Evolutionary conservation across 2,797 vertebrate genomes (phyloP).

Genomic region (Delichon dasypus): DNA sequence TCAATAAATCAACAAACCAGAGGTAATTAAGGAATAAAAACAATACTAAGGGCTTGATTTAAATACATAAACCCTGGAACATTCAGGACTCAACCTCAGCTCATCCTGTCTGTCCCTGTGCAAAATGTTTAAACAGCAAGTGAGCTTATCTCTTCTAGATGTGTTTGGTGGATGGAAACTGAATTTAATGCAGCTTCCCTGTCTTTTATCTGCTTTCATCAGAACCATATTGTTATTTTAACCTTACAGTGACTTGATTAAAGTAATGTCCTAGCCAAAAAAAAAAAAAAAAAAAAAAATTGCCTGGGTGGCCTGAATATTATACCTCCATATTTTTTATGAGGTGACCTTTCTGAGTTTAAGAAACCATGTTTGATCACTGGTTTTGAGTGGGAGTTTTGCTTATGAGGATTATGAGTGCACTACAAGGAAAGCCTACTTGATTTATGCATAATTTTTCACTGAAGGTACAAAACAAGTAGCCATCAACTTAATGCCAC

Average conservation of each 20-base stretch:
- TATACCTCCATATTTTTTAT: constrained; percentile 4
- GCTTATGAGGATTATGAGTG: constrained; percentile 24
- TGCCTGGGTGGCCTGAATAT: constrained; percentile 33
- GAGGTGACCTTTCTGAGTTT: constrained; percentile 48
- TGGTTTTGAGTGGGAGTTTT: constrained; percentile 26
- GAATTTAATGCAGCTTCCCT: not conserved
- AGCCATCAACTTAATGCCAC: constrained; percentile 37
- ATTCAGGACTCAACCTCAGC: not conserved
- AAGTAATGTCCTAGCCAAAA: not conserved
- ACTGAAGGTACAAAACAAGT: constrained; percentile 48
- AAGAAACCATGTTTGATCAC: constrained; percentile 1
- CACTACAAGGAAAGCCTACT: constrained; percentile 20
- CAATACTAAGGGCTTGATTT: not conserved
- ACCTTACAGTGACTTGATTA: constrained; percentile 34
- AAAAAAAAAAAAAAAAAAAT: not conserved
- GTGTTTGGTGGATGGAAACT: not conserved
- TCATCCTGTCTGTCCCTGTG: not conserved
- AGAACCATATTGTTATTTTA: constrained; percentile 47
- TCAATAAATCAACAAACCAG: constrained; percentile 30
- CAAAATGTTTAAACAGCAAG: not conserved
- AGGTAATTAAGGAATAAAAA: constrained; percentile 26
- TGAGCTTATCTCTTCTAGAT: not conserved
- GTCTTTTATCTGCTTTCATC: constrained; percentile 33
- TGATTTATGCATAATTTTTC: constrained; percentile 45
- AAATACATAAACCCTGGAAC: not conserved